Evolutionary conservation across 53 echinoderm and acorn worm genomes (phyloP).

Genomic region (Luidia sarsii): DNA sequence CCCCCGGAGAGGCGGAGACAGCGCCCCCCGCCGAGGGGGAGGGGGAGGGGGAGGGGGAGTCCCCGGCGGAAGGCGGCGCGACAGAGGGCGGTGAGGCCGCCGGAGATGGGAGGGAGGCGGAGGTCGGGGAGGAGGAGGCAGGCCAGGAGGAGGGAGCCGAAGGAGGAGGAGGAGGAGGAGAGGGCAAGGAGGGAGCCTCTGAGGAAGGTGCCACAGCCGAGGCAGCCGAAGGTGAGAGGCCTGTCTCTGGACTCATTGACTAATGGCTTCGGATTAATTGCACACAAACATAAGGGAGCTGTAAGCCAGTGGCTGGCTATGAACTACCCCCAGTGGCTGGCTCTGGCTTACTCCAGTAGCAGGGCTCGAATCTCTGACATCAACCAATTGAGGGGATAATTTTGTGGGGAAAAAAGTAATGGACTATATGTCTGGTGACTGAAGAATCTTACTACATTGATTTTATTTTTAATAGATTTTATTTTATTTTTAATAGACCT

Average conservation of each 20-base stretch:
- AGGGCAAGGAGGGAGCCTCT: not conserved
- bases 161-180: slow-evolving; percentile 7
- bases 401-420: no score
- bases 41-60: slow-evolving; percentile 6
- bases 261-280: no score
- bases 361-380: no score
- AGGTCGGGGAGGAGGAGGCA: slow-evolving; percentile 39
- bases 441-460: no score
- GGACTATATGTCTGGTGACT: no score
- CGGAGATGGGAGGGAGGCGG: slow-evolving; percentile 26
- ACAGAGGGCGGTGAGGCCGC: slow-evolving; percentile 20
- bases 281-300: no score
- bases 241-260: not conserved
- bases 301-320: no score
- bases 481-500: no score
- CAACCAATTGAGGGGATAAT: no score
- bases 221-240: slow-evolving; percentile 46
- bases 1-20: slow-evolving; percentile 28
- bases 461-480: no score
- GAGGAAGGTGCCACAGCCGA: not conserved
- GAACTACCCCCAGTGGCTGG: no score
- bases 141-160: slow-evolving; percentile 18
- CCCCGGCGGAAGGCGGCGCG: not conserved
- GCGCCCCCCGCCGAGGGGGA: not conserved
- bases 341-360: no score